phyloP scores from a whole-genome alignment of 64 coral and sea anemone genomes.

The Cladopsammia gracilis region DNA sequence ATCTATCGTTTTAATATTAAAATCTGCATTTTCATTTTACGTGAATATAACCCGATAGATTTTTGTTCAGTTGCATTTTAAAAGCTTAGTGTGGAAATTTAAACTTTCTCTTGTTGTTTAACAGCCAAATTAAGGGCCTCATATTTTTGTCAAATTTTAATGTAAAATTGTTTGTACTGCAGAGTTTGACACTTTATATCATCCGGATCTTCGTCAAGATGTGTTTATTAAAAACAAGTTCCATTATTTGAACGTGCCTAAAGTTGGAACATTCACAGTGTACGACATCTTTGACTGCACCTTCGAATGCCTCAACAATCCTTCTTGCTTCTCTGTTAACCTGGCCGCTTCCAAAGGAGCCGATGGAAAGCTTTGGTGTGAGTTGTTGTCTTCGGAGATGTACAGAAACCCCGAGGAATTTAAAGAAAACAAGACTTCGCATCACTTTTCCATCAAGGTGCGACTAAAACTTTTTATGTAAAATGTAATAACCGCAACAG shows the following conservation, averaged over 20 bases:
- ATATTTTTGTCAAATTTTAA: too few relatives aligned
- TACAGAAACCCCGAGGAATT: not conserved
- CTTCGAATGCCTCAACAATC: not conserved
- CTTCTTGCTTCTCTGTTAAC: not conserved
- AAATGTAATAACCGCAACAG: too few relatives aligned
- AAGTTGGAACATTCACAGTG: not conserved
- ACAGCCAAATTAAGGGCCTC: too few relatives aligned
- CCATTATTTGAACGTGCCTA: not conserved
- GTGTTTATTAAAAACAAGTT: not conserved
- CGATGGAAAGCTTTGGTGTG: not conserved
- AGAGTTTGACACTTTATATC: not conserved
- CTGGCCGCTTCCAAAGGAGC: not conserved
- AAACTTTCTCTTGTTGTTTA: too few relatives aligned
- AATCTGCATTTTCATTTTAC: too few relatives aligned
- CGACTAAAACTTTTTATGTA: not conserved
- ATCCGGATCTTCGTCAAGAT: not conserved
- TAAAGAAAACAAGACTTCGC: not conserved
- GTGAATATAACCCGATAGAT: too few relatives aligned
- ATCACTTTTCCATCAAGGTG: slow-evolving; percentile 16
- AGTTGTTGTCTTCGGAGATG: not conserved
- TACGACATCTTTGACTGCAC: not conserved
- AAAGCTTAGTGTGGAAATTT: too few relatives aligned
- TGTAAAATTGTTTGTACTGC: too few relatives aligned
- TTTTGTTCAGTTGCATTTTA: too few relatives aligned
- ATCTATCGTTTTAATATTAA: too few relatives aligned